A percentile compares a stretch with the other conserved stretches of the same genome.
Evolutionary conservation across 1,140 invertebrate species (phyloP).

Genomic region (Eueides isabella): DNA sequence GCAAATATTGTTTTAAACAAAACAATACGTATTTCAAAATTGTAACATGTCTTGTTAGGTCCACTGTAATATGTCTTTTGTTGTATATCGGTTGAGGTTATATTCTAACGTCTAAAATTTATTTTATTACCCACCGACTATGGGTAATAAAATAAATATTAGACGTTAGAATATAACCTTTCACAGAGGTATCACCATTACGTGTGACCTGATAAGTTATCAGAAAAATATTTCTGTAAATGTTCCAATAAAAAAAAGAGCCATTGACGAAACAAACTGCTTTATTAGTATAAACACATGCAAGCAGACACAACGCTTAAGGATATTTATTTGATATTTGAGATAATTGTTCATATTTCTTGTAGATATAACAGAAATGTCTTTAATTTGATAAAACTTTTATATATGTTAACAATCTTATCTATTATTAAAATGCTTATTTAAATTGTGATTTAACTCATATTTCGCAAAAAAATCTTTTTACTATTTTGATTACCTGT

Average conservation of each 20-base stretch:
- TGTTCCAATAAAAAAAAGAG: neutral
- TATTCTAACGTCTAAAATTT: no score
- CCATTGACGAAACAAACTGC: constrained; percentile 35
- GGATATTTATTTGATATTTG: constrained; percentile 6
- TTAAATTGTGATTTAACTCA: neutral
- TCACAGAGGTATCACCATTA: no score
- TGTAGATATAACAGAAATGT: neutral
- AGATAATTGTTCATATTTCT: neutral
- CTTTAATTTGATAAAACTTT: neutral
- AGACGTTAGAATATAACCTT: no score
- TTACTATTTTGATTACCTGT: neutral
- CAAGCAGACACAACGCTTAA: constrained; percentile 41
- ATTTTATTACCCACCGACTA: no score
- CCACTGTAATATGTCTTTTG: neutral
- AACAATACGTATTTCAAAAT: no score
- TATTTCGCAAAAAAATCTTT: neutral
- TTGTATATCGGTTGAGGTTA: no score
- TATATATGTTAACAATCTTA: constrained; percentile 14
- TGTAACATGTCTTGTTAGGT: neutral
- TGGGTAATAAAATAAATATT: no score
- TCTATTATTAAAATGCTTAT: neutral
- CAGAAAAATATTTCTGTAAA: neutral
- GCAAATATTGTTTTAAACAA: no score
- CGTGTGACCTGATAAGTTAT: neutral
- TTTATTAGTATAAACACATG: constrained; percentile 49